Conservation (phyloP, 2,113 vertebrate genomes). For the Heloderma charlesbogerti region DNA sequence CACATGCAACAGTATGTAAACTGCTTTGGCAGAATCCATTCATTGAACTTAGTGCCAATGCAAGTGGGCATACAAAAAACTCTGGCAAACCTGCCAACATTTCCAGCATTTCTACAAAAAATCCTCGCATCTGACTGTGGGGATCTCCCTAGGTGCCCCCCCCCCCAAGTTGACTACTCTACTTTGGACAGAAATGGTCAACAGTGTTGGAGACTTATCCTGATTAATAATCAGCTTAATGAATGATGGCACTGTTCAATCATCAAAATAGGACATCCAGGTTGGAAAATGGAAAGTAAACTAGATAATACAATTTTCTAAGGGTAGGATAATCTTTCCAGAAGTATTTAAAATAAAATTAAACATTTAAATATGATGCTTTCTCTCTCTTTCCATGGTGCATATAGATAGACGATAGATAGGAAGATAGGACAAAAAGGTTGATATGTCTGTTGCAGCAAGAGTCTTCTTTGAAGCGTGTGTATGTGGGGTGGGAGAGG, state of each 20-base stretch:
- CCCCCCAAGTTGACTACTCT: neutral
- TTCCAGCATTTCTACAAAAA: neutral
- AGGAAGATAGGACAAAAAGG: no score
- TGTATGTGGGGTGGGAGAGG: no score
- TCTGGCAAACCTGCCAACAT: neutral
- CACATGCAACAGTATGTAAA: neutral
- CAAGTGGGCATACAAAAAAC: neutral
- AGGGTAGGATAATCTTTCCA: conserved; percentile 8
- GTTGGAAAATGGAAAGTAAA: conserved; percentile 47
- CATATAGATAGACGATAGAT: no score
- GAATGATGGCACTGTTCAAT: conserved; percentile 62
- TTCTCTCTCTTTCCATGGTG: neutral
- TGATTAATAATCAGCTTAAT: conserved; percentile 63
- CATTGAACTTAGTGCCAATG: neutral
- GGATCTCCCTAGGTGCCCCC: no score
- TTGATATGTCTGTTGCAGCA: neutral
- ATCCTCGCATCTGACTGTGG: neutral
- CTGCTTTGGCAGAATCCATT: neutral
- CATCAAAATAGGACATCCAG: conserved; percentile 38
- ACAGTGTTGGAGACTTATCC: conserved; percentile 66
- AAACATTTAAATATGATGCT: neutral
- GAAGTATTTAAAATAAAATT: neutral
- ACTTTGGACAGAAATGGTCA: conserved; percentile 20
- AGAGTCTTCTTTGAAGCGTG: neutral
- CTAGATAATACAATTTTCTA: neutral